Evolutionary conservation across 2,888 invertebrate species (phyloP).

Genomic region (Rotaria magnacalcarata): DNA sequence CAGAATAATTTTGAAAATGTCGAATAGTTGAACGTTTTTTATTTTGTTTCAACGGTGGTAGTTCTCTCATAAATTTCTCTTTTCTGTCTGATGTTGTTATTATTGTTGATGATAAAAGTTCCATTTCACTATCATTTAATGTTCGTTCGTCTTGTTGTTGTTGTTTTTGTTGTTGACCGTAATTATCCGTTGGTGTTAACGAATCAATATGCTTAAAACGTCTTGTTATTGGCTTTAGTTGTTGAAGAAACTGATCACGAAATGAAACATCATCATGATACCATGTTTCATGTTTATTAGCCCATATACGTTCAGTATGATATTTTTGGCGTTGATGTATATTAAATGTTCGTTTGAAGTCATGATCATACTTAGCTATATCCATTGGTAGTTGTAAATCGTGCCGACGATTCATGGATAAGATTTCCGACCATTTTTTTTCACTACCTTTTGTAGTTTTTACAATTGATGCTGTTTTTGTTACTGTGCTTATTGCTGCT

Average conservation of each 20-base stretch:
- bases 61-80: too few species aligned
- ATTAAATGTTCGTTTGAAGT: neutral
- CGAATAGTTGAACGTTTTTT: too few species aligned
- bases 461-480: neutral
- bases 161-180: too few species aligned
- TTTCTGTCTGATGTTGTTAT: too few species aligned
- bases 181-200: neutral
- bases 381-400: neutral
- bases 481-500: neutral
- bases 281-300: slow-evolving; percentile 17
- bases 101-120: too few species aligned
- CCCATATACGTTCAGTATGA: neutral
- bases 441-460: neutral
- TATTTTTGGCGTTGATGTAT: neutral
- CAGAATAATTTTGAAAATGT: too few species aligned
- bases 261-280: neutral
- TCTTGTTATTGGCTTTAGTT: neutral
- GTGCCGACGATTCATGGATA: neutral
- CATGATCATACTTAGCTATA: neutral
- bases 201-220: neutral
- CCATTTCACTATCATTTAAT: too few species aligned
- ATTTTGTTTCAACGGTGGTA: too few species aligned
- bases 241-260: neutral
- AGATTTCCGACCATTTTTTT: slow-evolving; percentile 18
- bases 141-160: too few species aligned